Conservation (phyloP, 2,888 invertebrate genomes). For the Drepanosiphum platanoidis region DNA sequence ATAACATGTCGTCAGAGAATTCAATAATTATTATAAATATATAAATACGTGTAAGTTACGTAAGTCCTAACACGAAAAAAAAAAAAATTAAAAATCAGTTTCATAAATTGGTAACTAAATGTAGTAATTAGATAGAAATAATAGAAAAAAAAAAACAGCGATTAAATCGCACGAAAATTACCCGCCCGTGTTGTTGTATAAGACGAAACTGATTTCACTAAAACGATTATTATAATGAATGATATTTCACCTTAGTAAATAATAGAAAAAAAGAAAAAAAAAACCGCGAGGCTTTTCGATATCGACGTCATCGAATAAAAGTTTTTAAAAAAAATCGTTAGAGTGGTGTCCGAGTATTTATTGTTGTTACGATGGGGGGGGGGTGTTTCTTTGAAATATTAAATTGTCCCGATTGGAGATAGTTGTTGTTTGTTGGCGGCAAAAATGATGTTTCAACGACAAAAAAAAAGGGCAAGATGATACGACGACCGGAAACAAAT, state of each 20-base stretch:
- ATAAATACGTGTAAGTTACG: too few relatives aligned
- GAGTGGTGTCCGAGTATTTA: too few relatives aligned
- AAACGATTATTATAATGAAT: background rate
- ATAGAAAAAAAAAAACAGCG: too few relatives aligned
- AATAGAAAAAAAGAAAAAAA: too few relatives aligned
- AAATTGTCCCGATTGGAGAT: too few relatives aligned
- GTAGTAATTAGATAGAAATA: conserved; percentile 37
- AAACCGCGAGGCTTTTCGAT: conserved; percentile 51
- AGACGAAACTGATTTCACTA: conserved; percentile 25
- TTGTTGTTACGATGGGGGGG: too few relatives aligned
- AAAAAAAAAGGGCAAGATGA: too few relatives aligned
- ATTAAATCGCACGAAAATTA: conserved; percentile 48
- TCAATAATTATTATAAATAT: conserved; percentile 51
- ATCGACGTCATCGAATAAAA: conserved; percentile 19
- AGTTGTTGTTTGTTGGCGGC: too few relatives aligned
- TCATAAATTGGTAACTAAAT: conserved; percentile 57
- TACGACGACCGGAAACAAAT: too few relatives aligned
- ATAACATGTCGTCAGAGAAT: conserved; percentile 57
- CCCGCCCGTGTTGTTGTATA: conserved; percentile 12
- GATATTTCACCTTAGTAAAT: conserved; percentile 39
- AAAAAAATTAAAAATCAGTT: conserved; percentile 14
- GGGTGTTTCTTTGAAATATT: too few relatives aligned
- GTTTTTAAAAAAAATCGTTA: conserved; percentile 35
- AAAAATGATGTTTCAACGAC: too few relatives aligned
- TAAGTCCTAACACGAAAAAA: conserved; percentile 42